Evolutionary conservation across 2,113 vertebrate genomes (phyloP).

Genomic region (Pantherophis guttatus): DNA sequence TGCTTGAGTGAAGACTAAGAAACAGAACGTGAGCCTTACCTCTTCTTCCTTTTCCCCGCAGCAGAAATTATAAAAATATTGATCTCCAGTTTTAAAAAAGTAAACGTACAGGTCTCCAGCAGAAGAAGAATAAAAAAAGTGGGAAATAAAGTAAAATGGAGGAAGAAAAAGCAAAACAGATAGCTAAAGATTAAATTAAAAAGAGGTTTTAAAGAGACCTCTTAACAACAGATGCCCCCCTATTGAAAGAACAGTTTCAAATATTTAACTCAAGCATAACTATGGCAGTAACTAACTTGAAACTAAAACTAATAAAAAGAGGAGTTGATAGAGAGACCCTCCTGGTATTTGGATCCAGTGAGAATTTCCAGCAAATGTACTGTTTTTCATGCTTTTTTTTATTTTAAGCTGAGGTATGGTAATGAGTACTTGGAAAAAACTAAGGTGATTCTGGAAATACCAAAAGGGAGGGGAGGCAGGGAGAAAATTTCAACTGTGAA

Average conservation of each 20-base stretch:
- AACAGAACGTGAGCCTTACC: no score
- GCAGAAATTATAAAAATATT: no score
- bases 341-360: not conserved
- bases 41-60: no score
- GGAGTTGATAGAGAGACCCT: not conserved
- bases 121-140: no score
- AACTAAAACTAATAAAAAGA: not conserved
- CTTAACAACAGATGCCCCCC: no score
- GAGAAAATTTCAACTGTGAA: not conserved
- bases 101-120: no score
- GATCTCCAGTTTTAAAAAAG: no score
- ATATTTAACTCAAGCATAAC: not conserved
- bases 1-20: no score
- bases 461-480: not conserved
- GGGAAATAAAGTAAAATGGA: no score
- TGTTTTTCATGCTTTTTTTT: not conserved
- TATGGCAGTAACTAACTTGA: not conserved
- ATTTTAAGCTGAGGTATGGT: not conserved
- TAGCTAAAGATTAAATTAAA: no score
- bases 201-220: no score
- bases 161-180: no score
- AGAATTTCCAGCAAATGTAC: not conserved
- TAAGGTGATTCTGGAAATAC: not conserved
- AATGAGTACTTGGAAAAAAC: not conserved
- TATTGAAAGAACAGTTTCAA: not conserved